phyloP scores from a whole-genome alignment of 2,797 vertebrate species.

The Eutrigla gurnardus region DNA sequence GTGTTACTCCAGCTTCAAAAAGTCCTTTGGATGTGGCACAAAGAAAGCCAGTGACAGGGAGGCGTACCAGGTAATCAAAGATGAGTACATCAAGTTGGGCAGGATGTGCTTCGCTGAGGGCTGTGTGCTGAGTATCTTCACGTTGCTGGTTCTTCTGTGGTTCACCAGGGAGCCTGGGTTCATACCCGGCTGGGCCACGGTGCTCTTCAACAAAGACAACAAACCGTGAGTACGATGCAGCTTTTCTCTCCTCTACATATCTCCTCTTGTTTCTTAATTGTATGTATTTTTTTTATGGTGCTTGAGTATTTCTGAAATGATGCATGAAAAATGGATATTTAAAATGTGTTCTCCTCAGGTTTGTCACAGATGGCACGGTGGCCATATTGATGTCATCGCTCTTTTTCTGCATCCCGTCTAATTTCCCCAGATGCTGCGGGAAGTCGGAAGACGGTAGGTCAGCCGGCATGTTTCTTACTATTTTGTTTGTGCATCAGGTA shows the following conservation, averaged over 20 bases:
- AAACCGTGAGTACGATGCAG: slow-evolving; percentile 77
- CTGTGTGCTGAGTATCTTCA: slow-evolving; percentile 81
- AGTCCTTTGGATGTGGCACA: slow-evolving; percentile 85
- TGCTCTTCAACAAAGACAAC: slow-evolving; percentile 76
- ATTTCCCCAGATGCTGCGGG: slow-evolving; percentile 38
- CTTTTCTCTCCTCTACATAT: not conserved
- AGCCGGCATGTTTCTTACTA: not conserved
- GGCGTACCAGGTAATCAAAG: slow-evolving; percentile 83
- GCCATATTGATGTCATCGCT: slow-evolving; percentile 85
- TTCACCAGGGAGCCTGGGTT: slow-evolving; percentile 93
- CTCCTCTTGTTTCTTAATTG: too few relatives aligned
- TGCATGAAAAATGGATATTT: not conserved
- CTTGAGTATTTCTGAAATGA: not conserved
- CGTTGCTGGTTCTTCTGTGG: slow-evolving; percentile 88
- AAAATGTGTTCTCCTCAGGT: slow-evolving; percentile 72
- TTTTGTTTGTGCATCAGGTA: not conserved
- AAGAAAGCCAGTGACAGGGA: slow-evolving; percentile 55
- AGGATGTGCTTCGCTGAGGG: slow-evolving; percentile 87
- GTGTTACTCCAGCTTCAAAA: slow-evolving; percentile 79
- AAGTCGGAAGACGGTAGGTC: slow-evolving; percentile 40
- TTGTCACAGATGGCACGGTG: slow-evolving; percentile 88
- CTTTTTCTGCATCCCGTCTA: slow-evolving; percentile 88
- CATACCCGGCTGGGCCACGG: slow-evolving; percentile 88
- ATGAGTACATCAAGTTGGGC: slow-evolving; percentile 84
- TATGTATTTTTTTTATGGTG: too few relatives aligned